Percentiles rank a stretch among this genome's conserved stretches.
Conservation (phyloP, 2,113 vertebrate species). For the Puffinus mauretanicus region DNA sequence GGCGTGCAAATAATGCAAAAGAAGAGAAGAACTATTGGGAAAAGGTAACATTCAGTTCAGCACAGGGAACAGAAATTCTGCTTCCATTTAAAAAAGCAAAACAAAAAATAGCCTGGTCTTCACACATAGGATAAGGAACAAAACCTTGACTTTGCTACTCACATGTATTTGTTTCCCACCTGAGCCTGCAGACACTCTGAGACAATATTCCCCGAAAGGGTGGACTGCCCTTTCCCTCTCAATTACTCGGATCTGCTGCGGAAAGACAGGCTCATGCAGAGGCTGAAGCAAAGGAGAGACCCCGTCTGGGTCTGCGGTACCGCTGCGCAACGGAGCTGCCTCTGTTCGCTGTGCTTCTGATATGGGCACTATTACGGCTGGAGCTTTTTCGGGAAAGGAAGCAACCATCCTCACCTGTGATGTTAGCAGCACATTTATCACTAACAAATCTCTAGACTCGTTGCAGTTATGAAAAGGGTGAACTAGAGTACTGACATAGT, state of each 20-base stretch:
- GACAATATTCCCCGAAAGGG: not conserved
- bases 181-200: not conserved
- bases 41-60: not conserved
- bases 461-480: not conserved
- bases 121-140: not conserved
- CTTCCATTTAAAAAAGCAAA: not conserved
- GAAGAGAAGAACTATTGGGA: not conserved
- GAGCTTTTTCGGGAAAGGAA: not conserved
- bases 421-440: not conserved
- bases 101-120: not conserved
- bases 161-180: not conserved
- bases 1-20: not conserved
- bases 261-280: not conserved
- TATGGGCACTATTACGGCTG: accelerated
- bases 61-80: not conserved
- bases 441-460: not conserved
- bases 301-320: not conserved
- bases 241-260: not conserved
- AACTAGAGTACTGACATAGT: not conserved
- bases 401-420: not conserved
- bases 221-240: not conserved
- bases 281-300: not conserved
- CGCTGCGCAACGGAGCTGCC: not conserved
- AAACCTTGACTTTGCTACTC: not conserved
- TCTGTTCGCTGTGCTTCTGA: not conserved